Conservation (phyloP, 1,140 invertebrate species). For the Drosophila subpulchrella region DNA sequence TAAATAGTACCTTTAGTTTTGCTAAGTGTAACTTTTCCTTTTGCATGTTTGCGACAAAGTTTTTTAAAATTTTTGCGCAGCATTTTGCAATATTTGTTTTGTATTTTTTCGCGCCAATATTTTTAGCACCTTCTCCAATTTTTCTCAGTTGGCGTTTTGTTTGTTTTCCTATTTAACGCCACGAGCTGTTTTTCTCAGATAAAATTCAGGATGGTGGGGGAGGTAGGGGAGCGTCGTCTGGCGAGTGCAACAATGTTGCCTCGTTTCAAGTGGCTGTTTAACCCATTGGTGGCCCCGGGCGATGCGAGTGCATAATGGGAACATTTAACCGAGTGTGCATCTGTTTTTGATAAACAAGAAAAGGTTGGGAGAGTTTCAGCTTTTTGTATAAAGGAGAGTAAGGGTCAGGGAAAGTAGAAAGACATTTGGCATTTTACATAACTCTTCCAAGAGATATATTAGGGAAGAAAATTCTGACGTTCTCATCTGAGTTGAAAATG, state of each 20-base stretch:
- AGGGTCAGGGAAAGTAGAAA: no score
- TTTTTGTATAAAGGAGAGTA: no score
- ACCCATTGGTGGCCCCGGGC: constrained; percentile 18
- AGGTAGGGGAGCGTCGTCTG: constrained; percentile 3
- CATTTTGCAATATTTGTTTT: constrained; percentile 26
- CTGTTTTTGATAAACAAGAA: not conserved
- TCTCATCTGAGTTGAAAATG: no score
- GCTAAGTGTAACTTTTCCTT: not conserved
- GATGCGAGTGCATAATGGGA: not conserved
- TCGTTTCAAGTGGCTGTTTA: constrained; percentile 16
- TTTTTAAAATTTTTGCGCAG: constrained; percentile 45
- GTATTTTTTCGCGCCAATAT: constrained; percentile 62
- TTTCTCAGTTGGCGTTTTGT: constrained; percentile 45
- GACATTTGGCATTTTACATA: no score
- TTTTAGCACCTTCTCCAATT: constrained; percentile 67
- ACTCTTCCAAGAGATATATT: no score
- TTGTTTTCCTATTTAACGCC: constrained; percentile 63
- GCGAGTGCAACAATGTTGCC: constrained; percentile 48
- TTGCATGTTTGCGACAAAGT: not conserved
- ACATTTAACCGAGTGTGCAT: not conserved
- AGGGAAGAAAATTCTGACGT: no score
- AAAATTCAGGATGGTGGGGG: not conserved
- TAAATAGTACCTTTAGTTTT: not conserved
- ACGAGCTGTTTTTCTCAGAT: constrained; percentile 34
- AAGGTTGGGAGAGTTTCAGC: not conserved